Percentiles rank a stretch among this genome's conserved stretches.
These are phyloP conservation scores for Hemibagrus wyckioides DNA, from an alignment of 2,113 vertebrate species.

Conservation along the genomic window DNA sequence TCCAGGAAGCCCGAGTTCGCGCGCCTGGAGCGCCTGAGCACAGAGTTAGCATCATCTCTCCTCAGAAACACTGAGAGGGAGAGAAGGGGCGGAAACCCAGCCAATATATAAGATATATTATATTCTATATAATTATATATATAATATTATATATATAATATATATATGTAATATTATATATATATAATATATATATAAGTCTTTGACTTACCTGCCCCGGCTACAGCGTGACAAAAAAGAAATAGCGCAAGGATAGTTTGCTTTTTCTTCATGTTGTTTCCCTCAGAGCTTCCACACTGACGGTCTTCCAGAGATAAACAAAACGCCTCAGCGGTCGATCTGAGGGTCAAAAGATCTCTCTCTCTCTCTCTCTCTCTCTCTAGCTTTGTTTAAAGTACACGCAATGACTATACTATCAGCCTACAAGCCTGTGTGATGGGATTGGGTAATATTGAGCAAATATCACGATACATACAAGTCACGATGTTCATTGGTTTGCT, in stretches of 20 bases:
- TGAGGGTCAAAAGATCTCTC: constrained; percentile 13
- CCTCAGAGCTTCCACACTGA: not conserved
- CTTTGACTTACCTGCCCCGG: constrained; percentile 26
- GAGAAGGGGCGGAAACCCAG: not conserved
- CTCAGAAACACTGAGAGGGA: constrained; percentile 62
- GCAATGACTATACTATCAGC: not conserved
- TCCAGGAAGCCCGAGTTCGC: constrained; percentile 79
- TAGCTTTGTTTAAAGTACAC: not conserved
- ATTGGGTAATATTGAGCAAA: not conserved
- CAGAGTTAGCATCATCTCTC: constrained; percentile 39
- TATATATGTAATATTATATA: too few species aligned
- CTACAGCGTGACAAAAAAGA: not conserved
- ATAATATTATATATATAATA: not conserved
- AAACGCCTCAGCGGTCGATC: not conserved
- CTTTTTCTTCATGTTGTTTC: constrained; percentile 26
- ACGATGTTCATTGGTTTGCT: not conserved
- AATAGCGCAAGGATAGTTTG: not conserved
- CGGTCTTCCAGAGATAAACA: not conserved
- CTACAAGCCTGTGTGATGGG: not conserved
- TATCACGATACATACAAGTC: not conserved
- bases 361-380: too few species aligned
- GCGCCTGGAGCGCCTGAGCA: constrained; percentile 66
- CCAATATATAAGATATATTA: too few species aligned
- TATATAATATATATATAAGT: too few species aligned
- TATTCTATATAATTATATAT: not conserved